Evolutionary conservation across 2,888 invertebrate genomes (phyloP).

Genomic region (Pyrrhia umbra): DNA sequence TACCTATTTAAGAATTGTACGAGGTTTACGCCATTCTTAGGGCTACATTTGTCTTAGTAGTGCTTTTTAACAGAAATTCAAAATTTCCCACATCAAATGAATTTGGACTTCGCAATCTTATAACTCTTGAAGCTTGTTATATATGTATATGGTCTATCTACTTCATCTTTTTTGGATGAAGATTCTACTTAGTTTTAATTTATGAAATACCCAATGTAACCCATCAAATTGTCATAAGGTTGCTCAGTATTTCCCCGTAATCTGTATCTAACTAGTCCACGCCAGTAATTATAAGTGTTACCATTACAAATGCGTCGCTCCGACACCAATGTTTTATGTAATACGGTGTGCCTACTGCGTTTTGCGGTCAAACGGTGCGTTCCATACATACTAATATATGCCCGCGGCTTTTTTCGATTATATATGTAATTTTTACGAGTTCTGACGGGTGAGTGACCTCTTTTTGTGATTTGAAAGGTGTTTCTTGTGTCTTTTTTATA

Average conservation of each 20-base stretch:
- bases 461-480: constrained; percentile 15
- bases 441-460: constrained; percentile 25
- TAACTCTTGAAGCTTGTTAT: too few species aligned
- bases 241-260: constrained; percentile 29
- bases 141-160: too few species aligned
- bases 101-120: too few species aligned
- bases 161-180: not conserved
- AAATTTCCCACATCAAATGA: too few species aligned
- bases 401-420: constrained; percentile 27
- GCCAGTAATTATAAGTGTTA: constrained; percentile 64
- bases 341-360: constrained; percentile 58
- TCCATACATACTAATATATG: constrained; percentile 54
- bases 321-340: constrained; percentile 68
- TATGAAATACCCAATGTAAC: not conserved
- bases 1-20: too few species aligned
- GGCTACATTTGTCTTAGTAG: too few species aligned
- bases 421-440: constrained; percentile 29
- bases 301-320: constrained; percentile 61
- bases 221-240: not conserved
- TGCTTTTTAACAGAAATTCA: too few species aligned
- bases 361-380: constrained; percentile 64
- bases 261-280: constrained; percentile 62
- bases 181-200: not conserved
- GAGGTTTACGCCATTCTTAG: too few species aligned
- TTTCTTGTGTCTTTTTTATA: constrained; percentile 8